Conservation (phyloP, 2,888 invertebrate species). For the Pinctada fucata region DNA sequence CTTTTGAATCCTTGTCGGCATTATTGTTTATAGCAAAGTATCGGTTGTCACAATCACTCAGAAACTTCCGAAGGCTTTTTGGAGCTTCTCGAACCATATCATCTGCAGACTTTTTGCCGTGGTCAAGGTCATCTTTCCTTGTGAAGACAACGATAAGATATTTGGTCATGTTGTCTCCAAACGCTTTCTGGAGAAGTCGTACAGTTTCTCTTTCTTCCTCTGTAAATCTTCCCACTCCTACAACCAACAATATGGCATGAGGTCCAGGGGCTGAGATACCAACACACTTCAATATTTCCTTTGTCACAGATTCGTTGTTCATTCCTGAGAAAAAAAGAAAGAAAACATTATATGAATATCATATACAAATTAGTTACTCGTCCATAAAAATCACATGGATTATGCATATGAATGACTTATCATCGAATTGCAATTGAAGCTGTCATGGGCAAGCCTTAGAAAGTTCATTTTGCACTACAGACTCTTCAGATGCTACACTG, state of each 20-base stretch:
- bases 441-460: too few relatives aligned
- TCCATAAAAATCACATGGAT: too few relatives aligned
- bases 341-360: too few relatives aligned
- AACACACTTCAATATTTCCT: slow-evolving; percentile 38
- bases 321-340: slow-evolving; percentile 13
- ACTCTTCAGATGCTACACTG: too few relatives aligned
- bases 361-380: too few relatives aligned
- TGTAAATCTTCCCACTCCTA: slow-evolving; percentile 35
- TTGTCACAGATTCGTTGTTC: slow-evolving; percentile 32
- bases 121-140: slow-evolving; percentile 39
- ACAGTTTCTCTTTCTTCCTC: slow-evolving; percentile 36
- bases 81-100: slow-evolving; percentile 30
- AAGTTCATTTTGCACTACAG: too few relatives aligned
- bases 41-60: slow-evolving; percentile 25
- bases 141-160: slow-evolving; percentile 41
- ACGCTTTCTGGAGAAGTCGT: slow-evolving; percentile 30
- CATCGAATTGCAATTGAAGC: too few relatives aligned
- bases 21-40: slow-evolving; percentile 37
- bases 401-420: too few relatives aligned
- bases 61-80: slow-evolving; percentile 13
- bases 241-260: slow-evolving; percentile 38
- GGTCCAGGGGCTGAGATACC: slow-evolving; percentile 40
- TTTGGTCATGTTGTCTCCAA: slow-evolving; percentile 37
- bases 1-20: slow-evolving; percentile 17
- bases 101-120: slow-evolving; percentile 8